phyloP scores from a whole-genome alignment of 2,888 invertebrate species.

The Incurvaria masculella region DNA sequence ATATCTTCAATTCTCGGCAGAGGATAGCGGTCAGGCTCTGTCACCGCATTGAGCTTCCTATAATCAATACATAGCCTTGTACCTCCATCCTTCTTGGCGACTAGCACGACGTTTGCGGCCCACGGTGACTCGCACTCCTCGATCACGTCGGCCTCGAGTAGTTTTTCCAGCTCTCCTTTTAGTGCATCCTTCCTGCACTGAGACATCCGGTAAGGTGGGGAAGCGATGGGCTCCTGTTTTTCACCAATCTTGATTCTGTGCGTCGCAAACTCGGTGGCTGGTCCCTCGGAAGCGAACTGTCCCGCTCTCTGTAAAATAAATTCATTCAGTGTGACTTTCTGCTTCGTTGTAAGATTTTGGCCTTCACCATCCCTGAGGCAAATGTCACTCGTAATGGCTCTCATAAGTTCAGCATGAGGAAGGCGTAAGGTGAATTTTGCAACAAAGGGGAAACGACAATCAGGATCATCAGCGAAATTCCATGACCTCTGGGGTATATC shows the following conservation, averaged over 20 bases:
- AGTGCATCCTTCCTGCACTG: slow-evolving; percentile 17
- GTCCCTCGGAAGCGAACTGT: too few species aligned
- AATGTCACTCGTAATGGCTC: too few species aligned
- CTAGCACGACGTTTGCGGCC: slow-evolving; percentile 20
- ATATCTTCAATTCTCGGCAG: slow-evolving; percentile 20
- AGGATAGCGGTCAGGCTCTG: slow-evolving; percentile 19
- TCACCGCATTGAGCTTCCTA: slow-evolving; percentile 21
- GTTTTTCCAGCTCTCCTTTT: slow-evolving; percentile 16
- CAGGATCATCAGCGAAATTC: too few species aligned
- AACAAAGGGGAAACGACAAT: too few species aligned
- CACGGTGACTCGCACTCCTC: slow-evolving; percentile 25
- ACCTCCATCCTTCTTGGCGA: slow-evolving; percentile 19
- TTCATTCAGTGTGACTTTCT: too few species aligned
- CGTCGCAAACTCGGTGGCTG: slow-evolving; percentile 13
- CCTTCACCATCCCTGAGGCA: too few species aligned
- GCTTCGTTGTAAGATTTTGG: too few species aligned
- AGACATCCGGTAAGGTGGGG: slow-evolving; percentile 25
- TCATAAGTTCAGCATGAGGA: too few species aligned
- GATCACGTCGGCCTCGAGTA: slow-evolving; percentile 18
- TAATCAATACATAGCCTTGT: slow-evolving; percentile 22
- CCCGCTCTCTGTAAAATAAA: too few species aligned
- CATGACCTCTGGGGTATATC: too few species aligned
- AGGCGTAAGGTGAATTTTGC: too few species aligned
- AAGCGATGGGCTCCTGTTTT: slow-evolving; percentile 23
- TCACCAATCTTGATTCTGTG: slow-evolving; percentile 22